Conservation (phyloP, 2,113 vertebrate species). For the Talpa occidentalis region DNA sequence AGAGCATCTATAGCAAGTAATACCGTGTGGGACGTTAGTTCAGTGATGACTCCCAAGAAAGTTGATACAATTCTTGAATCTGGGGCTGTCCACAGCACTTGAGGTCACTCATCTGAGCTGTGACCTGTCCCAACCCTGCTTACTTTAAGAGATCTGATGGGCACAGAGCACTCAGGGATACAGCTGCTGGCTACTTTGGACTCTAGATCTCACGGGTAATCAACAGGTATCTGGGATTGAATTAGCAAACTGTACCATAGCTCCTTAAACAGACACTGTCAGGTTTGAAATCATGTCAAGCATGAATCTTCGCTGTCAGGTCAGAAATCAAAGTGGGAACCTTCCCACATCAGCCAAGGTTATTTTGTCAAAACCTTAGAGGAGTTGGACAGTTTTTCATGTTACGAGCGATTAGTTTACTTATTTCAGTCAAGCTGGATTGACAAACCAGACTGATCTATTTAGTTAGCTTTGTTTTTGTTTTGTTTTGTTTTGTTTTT, state of each 20-base stretch:
- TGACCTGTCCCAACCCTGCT: constrained; percentile 76
- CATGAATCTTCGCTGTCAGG: constrained; percentile 81
- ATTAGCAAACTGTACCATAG: constrained; percentile 77
- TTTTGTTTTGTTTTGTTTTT: constrained; percentile 55
- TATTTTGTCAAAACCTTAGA: constrained; percentile 79
- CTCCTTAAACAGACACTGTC: constrained; percentile 86
- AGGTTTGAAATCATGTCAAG: constrained; percentile 80
- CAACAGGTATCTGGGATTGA: constrained; percentile 81
- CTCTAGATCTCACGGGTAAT: constrained; percentile 82
- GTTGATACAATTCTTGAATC: constrained; percentile 75
- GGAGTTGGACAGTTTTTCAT: constrained; percentile 78
- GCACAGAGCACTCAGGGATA: constrained; percentile 82
- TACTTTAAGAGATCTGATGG: constrained; percentile 78
- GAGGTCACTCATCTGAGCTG: constrained; percentile 73
- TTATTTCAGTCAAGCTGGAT: constrained; percentile 71
- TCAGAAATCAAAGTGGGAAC: constrained; percentile 78
- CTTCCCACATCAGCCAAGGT: constrained; percentile 77
- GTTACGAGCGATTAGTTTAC: constrained; percentile 72
- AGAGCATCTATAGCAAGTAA: constrained; percentile 78
- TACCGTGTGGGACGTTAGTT: constrained; percentile 76
- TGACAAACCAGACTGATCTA: constrained; percentile 61
- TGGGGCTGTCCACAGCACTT: constrained; percentile 72
- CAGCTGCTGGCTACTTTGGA: constrained; percentile 81
- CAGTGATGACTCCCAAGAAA: constrained; percentile 77
- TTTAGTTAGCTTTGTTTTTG: constrained; percentile 68